These are phyloP conservation scores for Festucalex cinctus DNA, from an alignment of 2,113 vertebrate genomes.

Conservation along the genomic window DNA sequence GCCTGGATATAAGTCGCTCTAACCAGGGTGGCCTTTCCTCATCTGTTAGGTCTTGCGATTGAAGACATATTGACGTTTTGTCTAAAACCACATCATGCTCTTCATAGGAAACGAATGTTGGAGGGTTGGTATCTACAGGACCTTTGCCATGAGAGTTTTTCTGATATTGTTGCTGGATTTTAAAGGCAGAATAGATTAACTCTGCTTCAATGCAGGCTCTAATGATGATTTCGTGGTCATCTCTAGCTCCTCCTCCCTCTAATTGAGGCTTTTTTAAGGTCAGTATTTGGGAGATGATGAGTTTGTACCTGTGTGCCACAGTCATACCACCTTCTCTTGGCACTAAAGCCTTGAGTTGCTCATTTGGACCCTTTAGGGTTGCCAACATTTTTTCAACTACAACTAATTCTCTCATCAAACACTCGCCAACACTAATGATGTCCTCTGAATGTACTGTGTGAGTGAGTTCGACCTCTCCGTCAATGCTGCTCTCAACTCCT, in stretches of 20 bases:
- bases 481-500: constrained; percentile 24
- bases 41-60: constrained; percentile 23
- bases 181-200: constrained; percentile 77
- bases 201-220: constrained; percentile 78
- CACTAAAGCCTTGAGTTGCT: constrained; percentile 38
- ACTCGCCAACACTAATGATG: constrained; percentile 65
- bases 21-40: constrained; percentile 60
- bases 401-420: constrained; percentile 75
- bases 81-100: constrained; percentile 27
- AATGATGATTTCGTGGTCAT: constrained; percentile 21
- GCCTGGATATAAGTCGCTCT: constrained; percentile 75
- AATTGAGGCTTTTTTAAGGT: constrained; percentile 59
- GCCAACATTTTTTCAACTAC: constrained; percentile 77
- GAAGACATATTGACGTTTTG: not conserved
- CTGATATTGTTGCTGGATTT: constrained; percentile 73
- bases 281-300: constrained; percentile 72
- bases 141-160: constrained; percentile 55
- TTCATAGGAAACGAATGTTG: constrained; percentile 57
- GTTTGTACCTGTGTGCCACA: constrained; percentile 52
- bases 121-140: constrained; percentile 55
- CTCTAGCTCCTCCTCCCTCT: constrained; percentile 5
- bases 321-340: constrained; percentile 40
- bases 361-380: constrained; percentile 69
- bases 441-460: constrained; percentile 27
- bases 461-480: not conserved